A percentile compares a stretch with the other conserved stretches of the same genome.
These are phyloP conservation scores for Cyrtodaria siliqua DNA, from an alignment of 2,888 invertebrate genomes.

Conservation along the genomic window DNA sequence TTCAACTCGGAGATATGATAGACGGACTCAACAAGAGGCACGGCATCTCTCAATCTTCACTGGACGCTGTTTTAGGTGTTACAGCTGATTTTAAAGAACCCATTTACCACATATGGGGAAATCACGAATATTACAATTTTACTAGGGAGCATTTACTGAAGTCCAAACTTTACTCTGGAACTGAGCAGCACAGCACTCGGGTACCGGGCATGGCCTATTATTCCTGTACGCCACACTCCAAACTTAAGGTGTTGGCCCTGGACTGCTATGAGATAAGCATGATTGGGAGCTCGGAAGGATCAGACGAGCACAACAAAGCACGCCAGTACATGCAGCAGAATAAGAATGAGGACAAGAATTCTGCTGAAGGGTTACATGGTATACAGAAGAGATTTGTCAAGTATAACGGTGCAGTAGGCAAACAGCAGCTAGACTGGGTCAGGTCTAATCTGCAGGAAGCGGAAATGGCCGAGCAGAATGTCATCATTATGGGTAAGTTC, in stretches of 20 bases:
- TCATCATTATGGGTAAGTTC: slow-evolving; percentile 84
- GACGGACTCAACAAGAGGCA: slow-evolving; percentile 82
- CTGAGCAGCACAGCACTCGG: slow-evolving; percentile 30
- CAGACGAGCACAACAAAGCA: slow-evolving; percentile 74
- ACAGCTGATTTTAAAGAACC: slow-evolving; percentile 68
- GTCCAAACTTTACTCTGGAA: slow-evolving; percentile 68
- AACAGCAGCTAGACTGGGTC: slow-evolving; percentile 84
- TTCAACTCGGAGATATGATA: slow-evolving; percentile 86
- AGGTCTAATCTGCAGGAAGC: slow-evolving; percentile 77
- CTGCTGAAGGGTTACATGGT: slow-evolving; percentile 76
- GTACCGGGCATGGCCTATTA: slow-evolving; percentile 76
- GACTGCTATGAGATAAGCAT: slow-evolving; percentile 85
- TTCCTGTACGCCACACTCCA: slow-evolving; percentile 74
- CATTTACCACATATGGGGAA: slow-evolving; percentile 84
- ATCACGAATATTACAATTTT: slow-evolving; percentile 86
- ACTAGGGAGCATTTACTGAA: slow-evolving; percentile 72
- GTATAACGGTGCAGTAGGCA: slow-evolving; percentile 85
- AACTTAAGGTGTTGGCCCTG: slow-evolving; percentile 80
- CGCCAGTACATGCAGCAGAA: slow-evolving; percentile 76
- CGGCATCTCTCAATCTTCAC: slow-evolving; percentile 70
- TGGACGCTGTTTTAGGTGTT: slow-evolving; percentile 75
- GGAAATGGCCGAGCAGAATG: slow-evolving; percentile 78
- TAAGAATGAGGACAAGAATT: slow-evolving; percentile 80
- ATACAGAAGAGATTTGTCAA: slow-evolving; percentile 78
- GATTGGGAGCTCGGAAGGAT: slow-evolving; percentile 76